A percentile compares a stretch with the other conserved stretches of the same genome.
phyloP scores from a whole-genome alignment of 35 echinoderm and acorn worm genomes.

The Anneissia japonica region DNA sequence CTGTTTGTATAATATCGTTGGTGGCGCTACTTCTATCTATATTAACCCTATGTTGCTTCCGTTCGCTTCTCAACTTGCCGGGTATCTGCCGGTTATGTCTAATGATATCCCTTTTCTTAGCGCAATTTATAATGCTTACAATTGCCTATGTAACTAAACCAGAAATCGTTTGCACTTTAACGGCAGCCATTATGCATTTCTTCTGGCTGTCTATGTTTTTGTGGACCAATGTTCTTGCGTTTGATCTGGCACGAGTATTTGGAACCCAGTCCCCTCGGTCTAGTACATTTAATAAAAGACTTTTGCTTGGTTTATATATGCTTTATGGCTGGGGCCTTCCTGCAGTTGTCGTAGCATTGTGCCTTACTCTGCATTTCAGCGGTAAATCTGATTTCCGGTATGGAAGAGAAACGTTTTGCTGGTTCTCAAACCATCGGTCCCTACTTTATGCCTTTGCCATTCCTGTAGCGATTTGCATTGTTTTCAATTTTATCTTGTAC shows the following conservation, averaged over 20 bases:
- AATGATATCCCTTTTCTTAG: not conserved
- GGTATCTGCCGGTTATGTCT: not conserved
- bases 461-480: not conserved
- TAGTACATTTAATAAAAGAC: not conserved
- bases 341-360: not conserved
- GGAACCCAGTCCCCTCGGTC: not conserved
- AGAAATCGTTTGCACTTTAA: not conserved
- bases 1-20: not conserved
- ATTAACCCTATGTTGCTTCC: not conserved
- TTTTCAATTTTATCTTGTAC: not conserved
- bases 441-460: not conserved
- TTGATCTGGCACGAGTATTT: slow-evolving; percentile 10
- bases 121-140: not conserved
- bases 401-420: not conserved
- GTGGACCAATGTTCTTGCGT: slow-evolving; percentile 15
- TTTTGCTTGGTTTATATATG: not conserved
- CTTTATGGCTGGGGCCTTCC: slow-evolving; percentile 10
- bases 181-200: slow-evolving; percentile 3
- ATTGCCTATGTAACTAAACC: not conserved
- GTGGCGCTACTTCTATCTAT: not conserved
- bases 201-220: slow-evolving; percentile 13
- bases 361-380: not conserved
- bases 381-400: not conserved
- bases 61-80: not conserved
- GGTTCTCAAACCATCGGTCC: not conserved